Percentiles rank a stretch among this genome's conserved stretches.
phyloP scores from a whole-genome alignment of 1,140 invertebrate genomes.

The Aphis gossypii region DNA sequence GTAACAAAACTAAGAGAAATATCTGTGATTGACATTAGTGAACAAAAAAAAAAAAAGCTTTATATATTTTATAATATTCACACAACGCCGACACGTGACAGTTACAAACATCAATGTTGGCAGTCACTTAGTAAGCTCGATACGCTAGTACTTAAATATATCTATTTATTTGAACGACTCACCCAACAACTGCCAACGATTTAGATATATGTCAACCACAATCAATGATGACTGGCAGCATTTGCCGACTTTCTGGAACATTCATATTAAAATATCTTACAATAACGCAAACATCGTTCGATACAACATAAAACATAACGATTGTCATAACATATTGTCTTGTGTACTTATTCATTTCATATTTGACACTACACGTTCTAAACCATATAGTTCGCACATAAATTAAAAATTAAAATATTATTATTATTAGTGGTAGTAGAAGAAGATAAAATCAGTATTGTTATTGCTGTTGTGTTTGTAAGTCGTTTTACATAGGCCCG shows the following conservation, averaged over 20 bases:
- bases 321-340: not conserved
- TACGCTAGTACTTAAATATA: not conserved
- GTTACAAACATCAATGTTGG: not conserved
- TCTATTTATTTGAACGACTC: not conserved
- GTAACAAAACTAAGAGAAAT: not conserved
- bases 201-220: not conserved
- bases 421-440: too few species aligned
- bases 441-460: too few species aligned
- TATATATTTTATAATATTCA: not conserved
- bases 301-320: not conserved
- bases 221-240: not conserved
- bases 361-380: not conserved
- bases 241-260: not conserved
- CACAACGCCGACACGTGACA: not conserved
- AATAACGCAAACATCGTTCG: not conserved
- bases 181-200: not conserved
- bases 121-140: not conserved
- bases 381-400: not conserved
- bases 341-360: not conserved
- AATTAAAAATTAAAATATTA: not conserved
- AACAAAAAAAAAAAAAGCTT: not conserved
- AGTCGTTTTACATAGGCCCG: not conserved
- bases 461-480: not conserved
- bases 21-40: not conserved
- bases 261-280: not conserved